phyloP scores from a whole-genome alignment of 2,797 vertebrate species.

The Chloroceryle inda region DNA sequence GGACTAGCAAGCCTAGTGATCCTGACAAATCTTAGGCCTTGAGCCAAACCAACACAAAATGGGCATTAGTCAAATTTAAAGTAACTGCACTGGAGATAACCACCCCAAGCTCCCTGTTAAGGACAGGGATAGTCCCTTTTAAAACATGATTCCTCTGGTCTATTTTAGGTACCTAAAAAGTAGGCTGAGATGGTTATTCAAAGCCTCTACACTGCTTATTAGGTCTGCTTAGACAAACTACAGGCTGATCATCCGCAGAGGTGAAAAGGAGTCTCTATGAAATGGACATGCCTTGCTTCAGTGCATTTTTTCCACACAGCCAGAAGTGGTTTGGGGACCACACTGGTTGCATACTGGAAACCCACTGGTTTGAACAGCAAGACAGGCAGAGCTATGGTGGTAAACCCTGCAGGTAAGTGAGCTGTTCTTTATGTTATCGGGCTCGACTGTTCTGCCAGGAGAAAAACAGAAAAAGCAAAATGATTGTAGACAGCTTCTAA shows the following conservation, averaged over 20 bases:
- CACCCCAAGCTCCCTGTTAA: not conserved
- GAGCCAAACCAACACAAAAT: not conserved
- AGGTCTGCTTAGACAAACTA: not conserved
- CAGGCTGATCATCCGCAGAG: not conserved
- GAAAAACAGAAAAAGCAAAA: not conserved
- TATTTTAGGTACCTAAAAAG: not conserved
- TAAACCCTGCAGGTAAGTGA: not conserved
- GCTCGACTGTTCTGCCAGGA: not conserved
- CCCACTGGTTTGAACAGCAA: not conserved
- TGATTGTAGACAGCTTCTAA: not conserved
- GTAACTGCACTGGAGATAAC: not conserved
- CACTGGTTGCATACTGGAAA: not conserved
- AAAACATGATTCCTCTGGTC: not conserved
- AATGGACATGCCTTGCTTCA: not conserved
- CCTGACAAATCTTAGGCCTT: not conserved
- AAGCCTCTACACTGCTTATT: not conserved
- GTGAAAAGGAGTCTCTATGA: not conserved
- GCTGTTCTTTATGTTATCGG: not conserved
- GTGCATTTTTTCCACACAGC: not conserved
- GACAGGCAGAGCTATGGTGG: not conserved
- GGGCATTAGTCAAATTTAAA: not conserved
- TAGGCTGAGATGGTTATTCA: not conserved
- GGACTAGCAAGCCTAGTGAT: not conserved
- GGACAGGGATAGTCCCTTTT: not conserved
- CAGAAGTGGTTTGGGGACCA: not conserved